Evolutionary conservation across 2,797 vertebrate species (phyloP).

Genomic region (Tenualosa thibaudeaui): DNA sequence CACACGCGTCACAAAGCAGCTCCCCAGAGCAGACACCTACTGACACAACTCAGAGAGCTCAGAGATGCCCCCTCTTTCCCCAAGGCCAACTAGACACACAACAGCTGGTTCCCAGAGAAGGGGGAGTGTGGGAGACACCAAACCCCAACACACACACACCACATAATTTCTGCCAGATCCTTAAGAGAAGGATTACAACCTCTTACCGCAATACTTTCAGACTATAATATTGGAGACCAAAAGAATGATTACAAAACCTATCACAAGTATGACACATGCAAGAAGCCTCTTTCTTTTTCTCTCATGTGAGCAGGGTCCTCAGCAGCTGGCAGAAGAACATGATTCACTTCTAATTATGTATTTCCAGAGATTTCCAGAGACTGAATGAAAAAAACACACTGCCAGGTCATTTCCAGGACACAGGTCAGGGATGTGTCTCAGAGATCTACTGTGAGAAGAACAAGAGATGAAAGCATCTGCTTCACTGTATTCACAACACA

Average conservation of each 20-base stretch:
- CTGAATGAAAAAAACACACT: too few species aligned
- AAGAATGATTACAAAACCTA: background rate
- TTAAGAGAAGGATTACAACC: background rate
- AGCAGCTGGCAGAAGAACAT: background rate
- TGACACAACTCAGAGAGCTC: too few species aligned
- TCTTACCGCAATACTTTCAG: background rate
- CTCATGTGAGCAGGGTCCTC: background rate
- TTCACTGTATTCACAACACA: conserved; percentile 36
- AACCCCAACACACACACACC: conserved; percentile 4
- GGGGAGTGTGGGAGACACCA: background rate
- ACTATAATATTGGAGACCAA: background rate
- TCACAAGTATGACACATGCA: background rate
- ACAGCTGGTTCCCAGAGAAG: background rate
- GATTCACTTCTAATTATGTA: background rate
- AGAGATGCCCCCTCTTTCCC: too few species aligned
- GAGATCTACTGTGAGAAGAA: background rate
- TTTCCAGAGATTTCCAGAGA: too few species aligned
- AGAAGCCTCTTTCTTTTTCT: too few species aligned
- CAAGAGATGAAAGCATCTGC: conserved; percentile 47
- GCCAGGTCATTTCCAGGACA: background rate
- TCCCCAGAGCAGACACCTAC: background rate
- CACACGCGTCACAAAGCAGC: too few species aligned
- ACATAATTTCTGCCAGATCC: background rate
- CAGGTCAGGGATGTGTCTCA: background rate
- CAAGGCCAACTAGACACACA: background rate